phyloP scores from a whole-genome alignment of 2,797 vertebrate genomes.

The Pantherophis alleghaniensis region DNA sequence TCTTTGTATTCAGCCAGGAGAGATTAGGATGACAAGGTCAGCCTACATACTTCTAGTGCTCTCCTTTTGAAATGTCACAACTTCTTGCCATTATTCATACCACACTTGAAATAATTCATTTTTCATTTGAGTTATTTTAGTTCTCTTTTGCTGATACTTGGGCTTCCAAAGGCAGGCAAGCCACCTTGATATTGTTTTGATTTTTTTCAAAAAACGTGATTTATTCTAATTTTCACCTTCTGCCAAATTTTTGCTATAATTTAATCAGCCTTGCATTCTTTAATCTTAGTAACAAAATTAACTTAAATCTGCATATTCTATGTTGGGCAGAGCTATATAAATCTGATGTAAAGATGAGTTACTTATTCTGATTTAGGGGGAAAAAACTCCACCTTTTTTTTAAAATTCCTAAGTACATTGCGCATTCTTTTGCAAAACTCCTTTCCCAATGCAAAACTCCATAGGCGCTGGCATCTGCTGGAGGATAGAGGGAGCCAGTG shows the following conservation, averaged over 20 bases:
- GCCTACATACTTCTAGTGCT: not conserved
- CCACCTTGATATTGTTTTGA: not conserved
- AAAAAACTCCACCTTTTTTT: not conserved
- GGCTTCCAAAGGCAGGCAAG: constrained; percentile 6
- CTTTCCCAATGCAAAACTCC: not conserved
- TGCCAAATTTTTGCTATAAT: constrained; percentile 18
- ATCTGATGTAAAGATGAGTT: constrained; percentile 6
- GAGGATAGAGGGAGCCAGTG: not conserved
- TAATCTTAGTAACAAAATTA: constrained; percentile 37
- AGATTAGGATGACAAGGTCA: constrained; percentile 2
- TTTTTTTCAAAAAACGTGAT: not conserved
- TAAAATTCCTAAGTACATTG: not conserved
- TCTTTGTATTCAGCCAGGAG: not conserved
- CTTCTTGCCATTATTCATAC: not conserved
- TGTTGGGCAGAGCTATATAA: constrained; percentile 9
- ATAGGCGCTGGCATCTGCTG: not conserved
- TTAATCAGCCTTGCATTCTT: constrained; percentile 43
- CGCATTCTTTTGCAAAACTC: not conserved
- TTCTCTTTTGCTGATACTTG: constrained; percentile 1
- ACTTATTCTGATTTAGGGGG: not conserved
- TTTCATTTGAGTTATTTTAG: not conserved
- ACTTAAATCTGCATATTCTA: constrained; percentile 31
- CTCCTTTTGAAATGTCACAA: not conserved
- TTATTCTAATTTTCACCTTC: constrained; percentile 26
- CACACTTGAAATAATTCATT: not conserved